Conservation (phyloP, 2,113 vertebrate genomes). For the Egretta garzetta region DNA sequence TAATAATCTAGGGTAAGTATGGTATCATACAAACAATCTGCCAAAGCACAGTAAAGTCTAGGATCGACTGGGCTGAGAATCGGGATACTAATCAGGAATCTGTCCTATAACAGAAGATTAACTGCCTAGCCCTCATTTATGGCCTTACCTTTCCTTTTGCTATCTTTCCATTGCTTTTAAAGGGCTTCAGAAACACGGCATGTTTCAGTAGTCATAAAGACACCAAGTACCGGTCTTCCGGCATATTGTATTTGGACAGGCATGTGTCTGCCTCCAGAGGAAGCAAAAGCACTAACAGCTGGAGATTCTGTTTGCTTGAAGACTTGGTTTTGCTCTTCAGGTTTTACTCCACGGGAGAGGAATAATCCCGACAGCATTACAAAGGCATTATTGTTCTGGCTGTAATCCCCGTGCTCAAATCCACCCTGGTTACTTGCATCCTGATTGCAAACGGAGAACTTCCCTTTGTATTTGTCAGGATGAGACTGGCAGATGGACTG, state of each 20-base stretch:
- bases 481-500: background rate
- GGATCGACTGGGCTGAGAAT: background rate
- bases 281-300: conserved; percentile 37
- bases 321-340: conserved; percentile 30
- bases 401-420: conserved; percentile 55
- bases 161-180: background rate
- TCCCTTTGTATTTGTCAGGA: background rate
- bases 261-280: conserved; percentile 20
- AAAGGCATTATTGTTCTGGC: conserved; percentile 53
- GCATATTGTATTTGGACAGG: conserved; percentile 37
- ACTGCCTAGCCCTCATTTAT: background rate
- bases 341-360: conserved; percentile 38
- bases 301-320: conserved; percentile 50
- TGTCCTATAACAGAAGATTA: background rate
- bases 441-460: background rate
- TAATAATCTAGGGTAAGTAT: background rate
- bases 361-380: conserved; percentile 62
- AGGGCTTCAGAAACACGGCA: background rate
- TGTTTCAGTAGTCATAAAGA: background rate
- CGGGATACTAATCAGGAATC: background rate
- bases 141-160: background rate
- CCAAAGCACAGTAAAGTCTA: background rate
- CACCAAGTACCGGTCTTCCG: background rate
- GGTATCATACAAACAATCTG: background rate
- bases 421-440: background rate